These are phyloP conservation scores for Orientallactaga bullata DNA, from an alignment of 2,113 vertebrate genomes.

Conservation along the genomic window DNA sequence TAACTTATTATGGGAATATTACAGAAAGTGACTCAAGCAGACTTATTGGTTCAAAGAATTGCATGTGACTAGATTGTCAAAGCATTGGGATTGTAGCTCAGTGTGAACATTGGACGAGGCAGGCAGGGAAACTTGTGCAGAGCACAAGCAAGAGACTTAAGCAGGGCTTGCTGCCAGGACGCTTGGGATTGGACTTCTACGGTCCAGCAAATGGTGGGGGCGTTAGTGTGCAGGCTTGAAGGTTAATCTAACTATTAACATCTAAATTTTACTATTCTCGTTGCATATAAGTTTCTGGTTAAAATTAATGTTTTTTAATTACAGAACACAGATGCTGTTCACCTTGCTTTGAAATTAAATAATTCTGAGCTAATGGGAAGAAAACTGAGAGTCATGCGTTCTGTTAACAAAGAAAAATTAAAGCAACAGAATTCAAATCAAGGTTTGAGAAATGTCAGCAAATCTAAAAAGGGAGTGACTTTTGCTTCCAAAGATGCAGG, in stretches of 20 bases:
- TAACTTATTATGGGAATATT: neutral
- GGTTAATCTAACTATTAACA: neutral
- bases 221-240: neutral
- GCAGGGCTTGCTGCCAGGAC: neutral
- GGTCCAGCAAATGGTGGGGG: no score
- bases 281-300: neutral
- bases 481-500: conserved; percentile 55
- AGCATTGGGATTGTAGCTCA: neutral
- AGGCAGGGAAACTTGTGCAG: no score
- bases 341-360: conserved; percentile 94
- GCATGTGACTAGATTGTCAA: neutral
- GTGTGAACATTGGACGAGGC: neutral
- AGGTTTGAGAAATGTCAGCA: conserved; percentile 46
- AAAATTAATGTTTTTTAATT: conserved; percentile 47
- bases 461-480: conserved; percentile 70
- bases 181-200: neutral
- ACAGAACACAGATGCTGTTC: conserved; percentile 93
- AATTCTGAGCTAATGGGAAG: conserved; percentile 90
- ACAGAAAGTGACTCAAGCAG: neutral
- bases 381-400: conserved; percentile 91
- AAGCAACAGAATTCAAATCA: conserved; percentile 54
- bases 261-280: neutral
- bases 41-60: neutral
- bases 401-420: conserved; percentile 86
- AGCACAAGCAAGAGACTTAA: neutral